Conservation (phyloP, 2,888 invertebrate genomes). For the Limnephilus rhombicus region DNA sequence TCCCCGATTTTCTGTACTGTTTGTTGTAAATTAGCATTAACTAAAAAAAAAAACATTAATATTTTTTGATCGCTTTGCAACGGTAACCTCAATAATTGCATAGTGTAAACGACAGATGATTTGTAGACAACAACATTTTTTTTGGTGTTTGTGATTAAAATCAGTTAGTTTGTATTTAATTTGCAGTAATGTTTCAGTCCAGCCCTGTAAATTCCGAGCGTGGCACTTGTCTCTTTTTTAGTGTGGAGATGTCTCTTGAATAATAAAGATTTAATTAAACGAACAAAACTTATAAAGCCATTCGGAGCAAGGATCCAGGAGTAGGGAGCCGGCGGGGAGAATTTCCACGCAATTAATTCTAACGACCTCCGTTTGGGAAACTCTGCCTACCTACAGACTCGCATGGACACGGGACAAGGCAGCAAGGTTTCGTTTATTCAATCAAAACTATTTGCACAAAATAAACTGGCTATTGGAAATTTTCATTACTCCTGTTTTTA, state of each 20-base stretch:
- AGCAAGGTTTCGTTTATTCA: not conserved
- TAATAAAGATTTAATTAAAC: slow-evolving; percentile 60
- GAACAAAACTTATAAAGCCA: slow-evolving; percentile 59
- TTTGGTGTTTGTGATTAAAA: too few species aligned
- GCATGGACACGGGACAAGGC: slow-evolving; percentile 5
- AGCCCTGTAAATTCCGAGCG: not conserved
- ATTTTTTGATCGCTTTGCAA: too few species aligned
- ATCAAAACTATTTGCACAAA: not conserved
- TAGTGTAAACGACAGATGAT: too few species aligned
- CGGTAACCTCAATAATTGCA: too few species aligned
- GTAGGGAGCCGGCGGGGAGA: slow-evolving; percentile 21
- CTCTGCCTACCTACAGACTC: slow-evolving; percentile 45
- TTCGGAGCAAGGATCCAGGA: slow-evolving; percentile 17
- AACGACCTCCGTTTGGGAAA: slow-evolving; percentile 45
- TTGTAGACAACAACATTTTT: too few species aligned
- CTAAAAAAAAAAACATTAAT: too few species aligned
- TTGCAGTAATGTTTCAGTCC: not conserved
- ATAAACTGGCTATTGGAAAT: not conserved
- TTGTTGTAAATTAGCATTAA: too few species aligned
- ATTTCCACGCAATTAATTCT: slow-evolving; percentile 60
- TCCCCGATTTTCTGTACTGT: too few species aligned
- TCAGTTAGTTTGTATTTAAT: not conserved
- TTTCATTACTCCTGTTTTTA: not conserved
- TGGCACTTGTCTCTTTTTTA: slow-evolving; percentile 55
- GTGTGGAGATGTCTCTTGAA: slow-evolving; percentile 56